These are phyloP conservation scores for Thunnus albacares DNA, from an alignment of 2,797 vertebrate species.

Conservation along the genomic window DNA sequence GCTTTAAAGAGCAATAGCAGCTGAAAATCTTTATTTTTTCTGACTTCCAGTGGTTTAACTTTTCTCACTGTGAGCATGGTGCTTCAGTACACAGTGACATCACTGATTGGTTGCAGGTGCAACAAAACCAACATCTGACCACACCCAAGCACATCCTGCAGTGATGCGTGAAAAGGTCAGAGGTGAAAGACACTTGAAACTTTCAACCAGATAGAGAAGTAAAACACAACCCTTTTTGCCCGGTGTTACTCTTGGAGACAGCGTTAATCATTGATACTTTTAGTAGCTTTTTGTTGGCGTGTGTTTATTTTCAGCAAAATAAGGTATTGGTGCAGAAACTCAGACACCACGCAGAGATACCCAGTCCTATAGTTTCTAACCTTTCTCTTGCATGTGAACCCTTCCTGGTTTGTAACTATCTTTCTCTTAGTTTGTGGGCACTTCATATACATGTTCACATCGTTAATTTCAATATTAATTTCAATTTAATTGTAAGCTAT, in stretches of 20 bases:
- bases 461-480: too few species aligned
- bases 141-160: neutral
- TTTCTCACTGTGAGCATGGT: too few species aligned
- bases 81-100: too few species aligned
- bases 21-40: neutral
- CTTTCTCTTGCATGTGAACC: too few species aligned
- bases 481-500: too few species aligned
- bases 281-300: neutral
- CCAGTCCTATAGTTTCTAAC: neutral
- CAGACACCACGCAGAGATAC: neutral
- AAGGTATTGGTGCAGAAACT: neutral
- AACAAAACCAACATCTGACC: neutral
- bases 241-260: neutral
- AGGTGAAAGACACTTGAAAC: too few species aligned
- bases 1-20: neutral
- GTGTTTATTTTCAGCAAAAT: neutral
- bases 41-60: too few species aligned
- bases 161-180: neutral
- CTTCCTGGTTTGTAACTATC: too few species aligned
- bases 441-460: too few species aligned
- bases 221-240: neutral
- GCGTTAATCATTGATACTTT: neutral
- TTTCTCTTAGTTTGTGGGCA: too few species aligned
- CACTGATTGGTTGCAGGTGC: neutral
- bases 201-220: slow-evolving; percentile 2